phyloP scores from a whole-genome alignment of 2,797 vertebrate genomes.

The Columba guinea region DNA sequence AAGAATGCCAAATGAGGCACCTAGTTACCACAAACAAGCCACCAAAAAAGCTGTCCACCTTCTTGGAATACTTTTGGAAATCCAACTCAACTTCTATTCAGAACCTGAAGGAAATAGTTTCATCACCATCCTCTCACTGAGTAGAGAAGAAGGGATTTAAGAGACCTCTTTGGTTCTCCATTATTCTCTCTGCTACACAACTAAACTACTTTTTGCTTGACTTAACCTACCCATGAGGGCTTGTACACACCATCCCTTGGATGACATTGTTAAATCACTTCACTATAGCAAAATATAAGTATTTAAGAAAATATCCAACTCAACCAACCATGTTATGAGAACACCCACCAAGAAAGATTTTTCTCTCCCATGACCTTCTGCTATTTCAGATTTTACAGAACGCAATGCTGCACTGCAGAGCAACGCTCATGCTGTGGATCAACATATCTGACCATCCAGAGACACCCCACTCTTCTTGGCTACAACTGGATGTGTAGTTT shows the following conservation, averaged over 20 bases:
- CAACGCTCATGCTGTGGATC: not conserved
- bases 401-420: not conserved
- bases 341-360: not conserved
- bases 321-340: not conserved
- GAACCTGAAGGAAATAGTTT: not conserved
- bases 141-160: not conserved
- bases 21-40: not conserved
- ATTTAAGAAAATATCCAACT: not conserved
- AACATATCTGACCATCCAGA: not conserved
- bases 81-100: not conserved
- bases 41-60: not conserved
- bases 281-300: not conserved
- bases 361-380: not conserved
- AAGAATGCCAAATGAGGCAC: not conserved
- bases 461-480: not conserved
- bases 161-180: fast-evolving
- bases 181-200: not conserved
- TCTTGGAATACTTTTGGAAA: constrained; percentile 25
- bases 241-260: not conserved
- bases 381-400: not conserved
- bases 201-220: not conserved
- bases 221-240: not conserved
- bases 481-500: not conserved
- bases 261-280: not conserved
- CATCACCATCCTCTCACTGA: not conserved